Conservation (phyloP, 2,113 vertebrate genomes). For the Phainopepla nitens region DNA sequence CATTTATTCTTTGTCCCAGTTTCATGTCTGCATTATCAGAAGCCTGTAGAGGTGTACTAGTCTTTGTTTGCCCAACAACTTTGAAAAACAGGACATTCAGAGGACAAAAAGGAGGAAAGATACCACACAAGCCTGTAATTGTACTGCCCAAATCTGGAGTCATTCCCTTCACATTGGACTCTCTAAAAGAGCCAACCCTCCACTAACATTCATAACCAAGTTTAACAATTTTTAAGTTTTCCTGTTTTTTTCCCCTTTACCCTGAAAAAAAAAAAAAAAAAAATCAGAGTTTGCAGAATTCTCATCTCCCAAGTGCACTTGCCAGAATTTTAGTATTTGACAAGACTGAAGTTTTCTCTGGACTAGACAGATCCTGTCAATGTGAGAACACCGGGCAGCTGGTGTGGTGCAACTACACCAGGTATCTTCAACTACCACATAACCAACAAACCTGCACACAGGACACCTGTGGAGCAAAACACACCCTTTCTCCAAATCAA, state of each 20-base stretch:
- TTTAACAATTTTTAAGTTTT: neutral
- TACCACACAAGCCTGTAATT: neutral
- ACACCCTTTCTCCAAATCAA: neutral
- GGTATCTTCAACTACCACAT: neutral
- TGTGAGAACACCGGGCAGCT: neutral
- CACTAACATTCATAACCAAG: rapidly evolving
- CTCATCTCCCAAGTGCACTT: rapidly evolving
- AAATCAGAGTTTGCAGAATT: neutral
- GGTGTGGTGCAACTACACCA: rapidly evolving
- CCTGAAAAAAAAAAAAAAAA: too few relatives aligned
- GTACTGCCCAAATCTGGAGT: neutral
- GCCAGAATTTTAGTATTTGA: neutral
- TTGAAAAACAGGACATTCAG: neutral
- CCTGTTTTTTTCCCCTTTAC: neutral
- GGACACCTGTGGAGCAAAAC: neutral
- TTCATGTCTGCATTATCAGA: neutral
- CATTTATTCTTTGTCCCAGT: neutral
- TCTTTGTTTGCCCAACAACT: neutral
- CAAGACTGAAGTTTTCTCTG: neutral
- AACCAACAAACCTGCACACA: neutral
- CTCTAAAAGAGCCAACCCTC: neutral
- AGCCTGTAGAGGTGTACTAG: rapidly evolving
- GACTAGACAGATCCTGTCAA: neutral
- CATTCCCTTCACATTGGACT: rapidly evolving
- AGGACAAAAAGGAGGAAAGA: neutral